Base-by-base conservation (phyloP, 2,113 vertebrate species). In the Oncorhynchus clarkii region DNA sequence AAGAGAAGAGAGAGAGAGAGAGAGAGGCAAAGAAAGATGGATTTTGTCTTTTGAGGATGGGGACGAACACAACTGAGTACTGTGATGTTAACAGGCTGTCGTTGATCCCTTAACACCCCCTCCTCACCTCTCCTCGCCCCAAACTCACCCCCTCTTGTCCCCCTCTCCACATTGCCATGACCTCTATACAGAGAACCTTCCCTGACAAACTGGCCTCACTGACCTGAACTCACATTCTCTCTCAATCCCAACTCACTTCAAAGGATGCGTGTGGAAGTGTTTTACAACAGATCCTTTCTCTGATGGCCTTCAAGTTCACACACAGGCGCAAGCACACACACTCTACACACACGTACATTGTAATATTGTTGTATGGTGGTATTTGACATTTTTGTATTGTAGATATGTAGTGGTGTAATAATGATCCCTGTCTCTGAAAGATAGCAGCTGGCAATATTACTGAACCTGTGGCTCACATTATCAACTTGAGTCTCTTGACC, bases 21-120 rank as follows among this genome's bases (percentile, higher is more conserved):
- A 26, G 26, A 2, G 26, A 24, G 22, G 24, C 24, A 71, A 75
- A 57, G 59, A 73, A 66, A 84, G 75, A 65, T 11, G 60, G 76
- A 77, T 77, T 81, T 77, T 27, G 80, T 86, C 20, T 20, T 49
- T 65, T 76, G 1, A 14, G 49, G 1, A 84, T 45, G 72, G 0
- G n/a, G 22, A 88, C 71, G 80, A 72, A 86, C 49, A 74, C 67
- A 87, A 90, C 5, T 5, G 64, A 71, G 71, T 20, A 0, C 80
- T 89, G 85, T 87, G 82, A 88, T 83, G 89, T 79, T 84, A 91
- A 86, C 84, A 34, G 69, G 84, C 85, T 89, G 90, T 90, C 84
- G 87, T 83, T 85, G 85, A 86, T 89, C 88, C 79, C 66, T 67
- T 71, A 83, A 80, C 81, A 80, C 78, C 82, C 82, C 51, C 67